Evolutionary conservation across 1,140 invertebrate species (phyloP).

Genomic region (Mesaphorura yosii): DNA sequence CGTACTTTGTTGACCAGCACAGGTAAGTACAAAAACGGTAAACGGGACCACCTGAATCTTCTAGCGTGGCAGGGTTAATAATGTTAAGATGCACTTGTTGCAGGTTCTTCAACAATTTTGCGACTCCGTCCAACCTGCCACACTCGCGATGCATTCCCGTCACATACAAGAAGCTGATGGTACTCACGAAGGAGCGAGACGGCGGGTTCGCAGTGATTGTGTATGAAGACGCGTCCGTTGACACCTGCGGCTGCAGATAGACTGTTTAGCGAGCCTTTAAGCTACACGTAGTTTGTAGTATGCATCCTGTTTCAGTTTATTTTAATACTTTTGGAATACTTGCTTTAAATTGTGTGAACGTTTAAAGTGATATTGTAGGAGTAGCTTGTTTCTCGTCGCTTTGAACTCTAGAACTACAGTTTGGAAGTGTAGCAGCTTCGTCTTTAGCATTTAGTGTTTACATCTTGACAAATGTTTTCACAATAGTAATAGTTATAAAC

Average conservation of each 20-base stretch:
- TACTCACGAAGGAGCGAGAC: neutral
- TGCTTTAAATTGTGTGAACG: too few species aligned
- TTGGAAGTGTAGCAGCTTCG: too few species aligned
- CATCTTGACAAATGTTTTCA: too few species aligned
- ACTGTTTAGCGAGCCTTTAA: too few species aligned
- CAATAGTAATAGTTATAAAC: too few species aligned
- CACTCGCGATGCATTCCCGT: slow-evolving; percentile 12
- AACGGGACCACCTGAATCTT: neutral
- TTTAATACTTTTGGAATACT: too few species aligned
- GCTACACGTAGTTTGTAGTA: too few species aligned
- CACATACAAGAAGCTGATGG: slow-evolving; percentile 2
- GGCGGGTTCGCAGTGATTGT: neutral
- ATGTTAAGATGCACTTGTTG: neutral
- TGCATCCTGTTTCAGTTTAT: too few species aligned
- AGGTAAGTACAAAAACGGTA: slow-evolving; percentile 7
- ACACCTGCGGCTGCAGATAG: slow-evolving; percentile 21
- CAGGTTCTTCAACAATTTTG: neutral
- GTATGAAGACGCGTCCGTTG: slow-evolving; percentile 6
- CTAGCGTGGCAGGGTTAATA: neutral
- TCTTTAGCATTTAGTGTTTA: too few species aligned
- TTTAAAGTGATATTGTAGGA: too few species aligned
- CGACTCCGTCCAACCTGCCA: slow-evolving; percentile 1
- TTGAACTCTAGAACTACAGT: too few species aligned
- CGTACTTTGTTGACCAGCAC: slow-evolving; percentile 16
- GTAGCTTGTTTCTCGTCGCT: too few species aligned